These are phyloP conservation scores for Meleagris gallopavo DNA, from an alignment of 2,113 vertebrate genomes.

Conservation along the genomic window DNA sequence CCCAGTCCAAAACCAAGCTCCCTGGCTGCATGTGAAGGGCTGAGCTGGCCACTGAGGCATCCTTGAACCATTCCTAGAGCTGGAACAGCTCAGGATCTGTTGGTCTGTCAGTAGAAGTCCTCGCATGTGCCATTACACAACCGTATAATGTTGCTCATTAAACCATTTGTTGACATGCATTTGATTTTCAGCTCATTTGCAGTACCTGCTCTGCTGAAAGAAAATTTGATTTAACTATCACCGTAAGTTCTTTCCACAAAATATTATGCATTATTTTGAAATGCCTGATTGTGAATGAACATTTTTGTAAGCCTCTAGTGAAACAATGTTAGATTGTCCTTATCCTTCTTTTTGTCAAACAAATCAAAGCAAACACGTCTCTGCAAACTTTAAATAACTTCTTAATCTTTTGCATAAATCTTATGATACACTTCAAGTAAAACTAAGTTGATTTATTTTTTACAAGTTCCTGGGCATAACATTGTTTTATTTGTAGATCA, in stretches of 20 bases:
- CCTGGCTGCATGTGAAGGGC: fast-evolving
- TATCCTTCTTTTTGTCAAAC: not conserved
- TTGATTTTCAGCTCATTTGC: not conserved
- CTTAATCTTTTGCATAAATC: not conserved
- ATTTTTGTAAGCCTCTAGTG: not conserved
- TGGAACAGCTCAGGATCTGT: not conserved
- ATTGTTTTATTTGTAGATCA: not conserved
- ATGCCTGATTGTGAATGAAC: not conserved
- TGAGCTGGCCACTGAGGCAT: fast-evolving
- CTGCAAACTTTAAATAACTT: not conserved
- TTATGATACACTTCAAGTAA: not conserved
- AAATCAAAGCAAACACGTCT: not conserved
- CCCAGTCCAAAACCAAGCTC: not conserved
- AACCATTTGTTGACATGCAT: not conserved
- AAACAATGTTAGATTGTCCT: not conserved
- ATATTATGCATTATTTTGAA: not conserved
- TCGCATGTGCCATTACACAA: not conserved
- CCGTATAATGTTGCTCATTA: not conserved
- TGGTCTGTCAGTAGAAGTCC: not conserved
- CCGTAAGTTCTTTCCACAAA: not conserved
- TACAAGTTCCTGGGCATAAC: not conserved
- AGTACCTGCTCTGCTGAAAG: not conserved
- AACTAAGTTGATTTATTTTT: not conserved
- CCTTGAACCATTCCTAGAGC: not conserved
- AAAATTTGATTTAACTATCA: slow-evolving; percentile 4